Percentiles rank a stretch among this genome's conserved stretches.
Conservation (phyloP, 2,797 vertebrate genomes). For the Carduelis carduelis region DNA sequence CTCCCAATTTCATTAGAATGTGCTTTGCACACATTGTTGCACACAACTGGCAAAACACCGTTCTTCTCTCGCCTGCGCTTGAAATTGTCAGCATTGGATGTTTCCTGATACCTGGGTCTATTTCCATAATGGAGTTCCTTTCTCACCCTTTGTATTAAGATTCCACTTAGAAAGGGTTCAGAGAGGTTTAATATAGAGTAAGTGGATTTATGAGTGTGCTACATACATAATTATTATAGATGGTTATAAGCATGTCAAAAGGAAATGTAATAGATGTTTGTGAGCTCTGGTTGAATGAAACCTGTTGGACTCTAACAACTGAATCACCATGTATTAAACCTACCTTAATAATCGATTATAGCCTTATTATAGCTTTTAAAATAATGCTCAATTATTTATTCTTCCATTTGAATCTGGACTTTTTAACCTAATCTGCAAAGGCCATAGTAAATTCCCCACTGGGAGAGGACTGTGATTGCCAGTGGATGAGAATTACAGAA, state of each 20-base stretch:
- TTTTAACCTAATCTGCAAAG: not conserved
- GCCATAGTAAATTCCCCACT: not conserved
- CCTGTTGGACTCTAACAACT: conserved; percentile 16
- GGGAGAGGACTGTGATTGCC: not conserved
- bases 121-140: conserved; percentile 17
- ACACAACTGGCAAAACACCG: not conserved
- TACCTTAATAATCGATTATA: conserved; percentile 4
- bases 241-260: conserved; percentile 49
- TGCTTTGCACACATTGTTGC: not conserved
- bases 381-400: conserved; percentile 17
- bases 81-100: not conserved
- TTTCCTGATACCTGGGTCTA: not conserved
- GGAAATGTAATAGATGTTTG: conserved; percentile 47
- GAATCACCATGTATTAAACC: not conserved
- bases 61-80: fast-evolving
- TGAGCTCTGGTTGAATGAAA: conserved; percentile 36
- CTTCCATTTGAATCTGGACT: not conserved
- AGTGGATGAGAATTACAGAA: not conserved
- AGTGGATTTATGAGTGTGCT: conserved; percentile 44
- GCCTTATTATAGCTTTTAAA: not conserved
- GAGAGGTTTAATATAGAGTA: conserved; percentile 31
- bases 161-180: conserved; percentile 45
- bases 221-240: conserved; percentile 33
- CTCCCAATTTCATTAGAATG: not conserved
- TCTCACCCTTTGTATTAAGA: conserved; percentile 7